Evolutionary conservation across 2,888 invertebrate species (phyloP), one percentile per base, ranked within the genome.

Genomic region (Brassicogethes aeneus): DNA sequence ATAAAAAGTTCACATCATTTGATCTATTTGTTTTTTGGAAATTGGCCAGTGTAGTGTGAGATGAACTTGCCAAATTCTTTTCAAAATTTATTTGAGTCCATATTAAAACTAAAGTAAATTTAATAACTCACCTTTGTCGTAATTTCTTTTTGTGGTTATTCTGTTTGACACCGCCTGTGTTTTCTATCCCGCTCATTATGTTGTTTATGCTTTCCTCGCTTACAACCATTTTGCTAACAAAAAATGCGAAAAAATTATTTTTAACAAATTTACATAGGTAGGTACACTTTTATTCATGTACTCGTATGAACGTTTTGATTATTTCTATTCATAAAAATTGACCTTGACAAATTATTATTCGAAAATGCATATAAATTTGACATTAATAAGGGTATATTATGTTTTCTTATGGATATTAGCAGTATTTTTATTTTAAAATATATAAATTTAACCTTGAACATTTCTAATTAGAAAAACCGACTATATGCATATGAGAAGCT

Each of bases 151-250:
- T 80, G 70, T 91, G 89, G 72, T 89, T 90, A 71, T 91, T 90
- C 67, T 91, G 82, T 54, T 87, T 82, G 56, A 91, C 87, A 62
- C 86, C 85, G 40, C 87, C 89, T 33, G 90, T 87, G 70, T 86
- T 88, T 72, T 87, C 86, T 70, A 91, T 86, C 57, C 90, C 89
- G 59, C 90, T 87, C 87, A 90, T 85, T 61, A 91, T 91, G 66
- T 83, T 85, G 74, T 87, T 85, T 66, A 86, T 80, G 68, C 74
- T 78, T 53, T 79, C 77, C 56, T 87, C 87, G 60, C 85, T 85
- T 65, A 91, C 85, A 65, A 89, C 90, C 89, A 90, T 90, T 72
- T 78, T 77, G 30, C 46, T 46, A 38, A 47, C 50, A 44, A 37
- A 17, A 37, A 40, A 23, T 33, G n/a, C n/a, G n/a, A n/a, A n/a